Conservation (phyloP, 2,113 vertebrate species). For the Callocephalon fimbriatum region DNA sequence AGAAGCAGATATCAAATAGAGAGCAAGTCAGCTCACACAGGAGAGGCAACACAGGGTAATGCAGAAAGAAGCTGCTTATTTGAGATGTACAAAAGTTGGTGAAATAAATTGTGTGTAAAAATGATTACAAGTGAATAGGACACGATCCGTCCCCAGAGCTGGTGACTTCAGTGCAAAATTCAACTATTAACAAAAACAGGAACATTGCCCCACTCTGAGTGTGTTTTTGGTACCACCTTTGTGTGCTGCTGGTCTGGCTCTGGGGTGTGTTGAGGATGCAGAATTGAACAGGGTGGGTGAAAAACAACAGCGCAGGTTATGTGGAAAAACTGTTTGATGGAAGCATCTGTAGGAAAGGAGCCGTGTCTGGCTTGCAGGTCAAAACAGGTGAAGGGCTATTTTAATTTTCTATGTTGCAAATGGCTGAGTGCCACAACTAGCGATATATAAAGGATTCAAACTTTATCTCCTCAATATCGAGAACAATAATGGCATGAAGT, state of each 20-base stretch:
- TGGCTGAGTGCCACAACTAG: background rate
- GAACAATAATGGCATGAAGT: background rate
- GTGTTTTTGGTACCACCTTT: background rate
- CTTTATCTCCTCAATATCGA: background rate
- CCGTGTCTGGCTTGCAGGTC: background rate
- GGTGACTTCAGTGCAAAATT: background rate
- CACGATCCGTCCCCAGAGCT: background rate
- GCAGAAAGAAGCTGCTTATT: background rate
- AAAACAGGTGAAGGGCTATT: background rate
- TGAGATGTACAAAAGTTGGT: background rate
- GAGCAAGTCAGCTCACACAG: background rate
- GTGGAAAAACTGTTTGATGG: conserved; percentile 19
- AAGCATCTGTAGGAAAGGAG: background rate
- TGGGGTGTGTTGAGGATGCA: background rate
- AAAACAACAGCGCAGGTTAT: conserved; percentile 9
- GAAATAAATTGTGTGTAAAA: background rate
- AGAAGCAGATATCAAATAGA: background rate
- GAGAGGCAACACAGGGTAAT: background rate
- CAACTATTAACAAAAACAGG: conserved; percentile 22
- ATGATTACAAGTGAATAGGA: background rate
- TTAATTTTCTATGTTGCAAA: background rate
- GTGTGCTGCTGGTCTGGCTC: background rate
- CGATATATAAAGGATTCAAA: background rate
- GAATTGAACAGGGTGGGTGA: background rate
- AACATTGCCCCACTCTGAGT: background rate